phyloP scores from a whole-genome alignment of 92 coral and sea anemone genomes.

The Phymanthus crucifer region DNA sequence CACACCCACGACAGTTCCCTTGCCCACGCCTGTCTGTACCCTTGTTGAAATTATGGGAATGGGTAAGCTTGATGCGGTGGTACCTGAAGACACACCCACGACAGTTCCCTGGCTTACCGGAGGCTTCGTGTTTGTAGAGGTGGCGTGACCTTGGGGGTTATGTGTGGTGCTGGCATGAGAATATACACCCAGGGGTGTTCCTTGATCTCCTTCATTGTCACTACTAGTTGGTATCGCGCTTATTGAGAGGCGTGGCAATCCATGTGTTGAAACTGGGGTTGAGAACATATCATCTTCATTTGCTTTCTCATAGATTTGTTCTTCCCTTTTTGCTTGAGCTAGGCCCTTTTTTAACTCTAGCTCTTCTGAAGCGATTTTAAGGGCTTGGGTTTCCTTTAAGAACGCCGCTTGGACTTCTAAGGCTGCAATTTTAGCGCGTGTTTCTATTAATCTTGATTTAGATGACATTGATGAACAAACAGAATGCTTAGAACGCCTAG shows the following conservation, averaged over 20 bases:
- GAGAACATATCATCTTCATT: slow-evolving; percentile 22
- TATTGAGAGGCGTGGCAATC: slow-evolving; percentile 4
- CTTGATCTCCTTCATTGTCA: background rate
- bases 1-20: too few species aligned
- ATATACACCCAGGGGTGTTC: background rate
- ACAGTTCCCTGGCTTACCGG: too few species aligned
- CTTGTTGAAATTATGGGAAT: too few species aligned
- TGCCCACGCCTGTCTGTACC: too few species aligned
- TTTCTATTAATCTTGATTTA: slow-evolving; percentile 39
- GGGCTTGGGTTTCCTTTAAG: slow-evolving; percentile 47
- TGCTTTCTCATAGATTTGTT: slow-evolving; percentile 52
- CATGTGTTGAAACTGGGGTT: background rate
- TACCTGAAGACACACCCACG: too few species aligned
- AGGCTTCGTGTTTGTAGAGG: too few species aligned
- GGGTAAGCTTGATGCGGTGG: too few species aligned
- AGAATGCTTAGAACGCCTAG: slow-evolving; percentile 12
- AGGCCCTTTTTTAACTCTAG: slow-evolving; percentile 48
- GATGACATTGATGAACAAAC: slow-evolving; percentile 27
- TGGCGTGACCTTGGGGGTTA: background rate
- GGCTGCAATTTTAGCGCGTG: slow-evolving; percentile 48
- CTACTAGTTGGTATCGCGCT: slow-evolving; percentile 1
- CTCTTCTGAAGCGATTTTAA: slow-evolving; percentile 55
- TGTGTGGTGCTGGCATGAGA: background rate
- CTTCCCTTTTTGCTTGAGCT: slow-evolving; percentile 66
- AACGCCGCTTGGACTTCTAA: slow-evolving; percentile 45